A percentile compares a stretch with the other conserved stretches of the same genome.
Evolutionary conservation across 2,797 vertebrate species (phyloP).

Genomic region (Gymnopithys bicolor): DNA sequence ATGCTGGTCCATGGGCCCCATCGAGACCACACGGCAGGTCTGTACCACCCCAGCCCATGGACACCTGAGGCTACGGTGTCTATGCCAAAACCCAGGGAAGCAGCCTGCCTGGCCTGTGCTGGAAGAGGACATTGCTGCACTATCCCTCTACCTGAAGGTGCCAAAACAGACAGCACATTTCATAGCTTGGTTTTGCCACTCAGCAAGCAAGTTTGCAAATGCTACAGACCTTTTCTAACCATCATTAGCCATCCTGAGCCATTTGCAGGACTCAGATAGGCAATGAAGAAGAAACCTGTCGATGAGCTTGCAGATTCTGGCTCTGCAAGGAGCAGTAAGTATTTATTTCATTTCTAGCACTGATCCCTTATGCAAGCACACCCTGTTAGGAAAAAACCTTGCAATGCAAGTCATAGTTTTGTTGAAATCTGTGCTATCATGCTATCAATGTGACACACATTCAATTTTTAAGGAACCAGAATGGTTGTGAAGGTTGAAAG

Average conservation of each 20-base stretch:
- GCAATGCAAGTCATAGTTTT: neutral
- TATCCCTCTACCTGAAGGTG: neutral
- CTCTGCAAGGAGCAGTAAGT: neutral
- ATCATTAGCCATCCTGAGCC: neutral
- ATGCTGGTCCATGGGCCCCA: rapidly evolving
- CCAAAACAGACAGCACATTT: rapidly evolving
- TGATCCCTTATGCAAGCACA: neutral
- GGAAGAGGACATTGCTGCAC: rapidly evolving
- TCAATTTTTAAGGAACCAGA: conserved; percentile 15
- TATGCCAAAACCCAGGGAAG: neutral
- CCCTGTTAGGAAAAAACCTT: neutral
- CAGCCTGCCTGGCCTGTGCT: neutral
- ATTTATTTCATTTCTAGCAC: neutral
- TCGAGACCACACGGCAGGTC: rapidly evolving
- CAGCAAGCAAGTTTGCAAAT: rapidly evolving
- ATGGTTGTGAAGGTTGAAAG: neutral
- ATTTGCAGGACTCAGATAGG: neutral
- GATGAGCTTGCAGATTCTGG: neutral
- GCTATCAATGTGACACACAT: neutral
- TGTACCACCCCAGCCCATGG: neutral
- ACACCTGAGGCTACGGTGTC: neutral
- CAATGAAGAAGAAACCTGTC: neutral
- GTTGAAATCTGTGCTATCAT: neutral
- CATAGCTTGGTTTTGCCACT: neutral
- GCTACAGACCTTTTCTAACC: neutral